A percentile compares a stretch with the other conserved stretches of the same genome.
Conservation (phyloP, 2,797 vertebrate species). For the Anas flavirostris region DNA sequence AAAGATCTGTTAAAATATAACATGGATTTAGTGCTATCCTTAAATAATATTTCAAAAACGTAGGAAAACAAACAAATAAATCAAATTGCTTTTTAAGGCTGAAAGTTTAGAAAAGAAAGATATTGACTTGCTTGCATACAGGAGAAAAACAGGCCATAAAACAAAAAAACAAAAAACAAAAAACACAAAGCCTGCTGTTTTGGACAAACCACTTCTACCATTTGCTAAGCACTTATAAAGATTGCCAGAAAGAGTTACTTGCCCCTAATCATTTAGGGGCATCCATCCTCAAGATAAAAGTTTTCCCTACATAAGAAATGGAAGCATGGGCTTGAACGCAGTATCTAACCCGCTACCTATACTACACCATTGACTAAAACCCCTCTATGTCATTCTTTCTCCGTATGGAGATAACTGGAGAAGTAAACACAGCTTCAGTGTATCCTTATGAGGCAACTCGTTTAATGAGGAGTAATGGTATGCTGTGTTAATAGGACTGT, state of each 20-base stretch:
- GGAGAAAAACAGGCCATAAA: not conserved
- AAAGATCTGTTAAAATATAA: not conserved
- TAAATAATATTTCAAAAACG: not conserved
- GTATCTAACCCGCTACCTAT: not conserved
- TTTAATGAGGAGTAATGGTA: not conserved
- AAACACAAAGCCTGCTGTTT: not conserved
- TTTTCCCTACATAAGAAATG: not conserved
- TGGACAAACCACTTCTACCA: not conserved
- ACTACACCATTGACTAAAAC: not conserved
- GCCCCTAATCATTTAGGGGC: not conserved
- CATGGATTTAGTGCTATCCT: not conserved
- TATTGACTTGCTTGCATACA: not conserved
- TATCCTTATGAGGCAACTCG: not conserved
- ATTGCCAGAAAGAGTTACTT: not conserved
- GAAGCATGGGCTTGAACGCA: not conserved
- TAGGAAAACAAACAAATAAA: not conserved
- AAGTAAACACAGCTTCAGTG: not conserved
- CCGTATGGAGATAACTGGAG: accelerated
- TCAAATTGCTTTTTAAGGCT: not conserved
- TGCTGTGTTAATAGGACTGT: not conserved
- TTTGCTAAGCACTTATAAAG: not conserved
- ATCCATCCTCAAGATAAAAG: not conserved
- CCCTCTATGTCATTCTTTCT: not conserved
- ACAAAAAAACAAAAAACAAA: too few species aligned
- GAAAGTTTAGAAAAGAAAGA: not conserved